A percentile compares a stretch with the other conserved stretches of the same genome.
Evolutionary conservation across 2,113 vertebrate species (phyloP).

Genomic region (Rhinopomastus cyanomelas): DNA sequence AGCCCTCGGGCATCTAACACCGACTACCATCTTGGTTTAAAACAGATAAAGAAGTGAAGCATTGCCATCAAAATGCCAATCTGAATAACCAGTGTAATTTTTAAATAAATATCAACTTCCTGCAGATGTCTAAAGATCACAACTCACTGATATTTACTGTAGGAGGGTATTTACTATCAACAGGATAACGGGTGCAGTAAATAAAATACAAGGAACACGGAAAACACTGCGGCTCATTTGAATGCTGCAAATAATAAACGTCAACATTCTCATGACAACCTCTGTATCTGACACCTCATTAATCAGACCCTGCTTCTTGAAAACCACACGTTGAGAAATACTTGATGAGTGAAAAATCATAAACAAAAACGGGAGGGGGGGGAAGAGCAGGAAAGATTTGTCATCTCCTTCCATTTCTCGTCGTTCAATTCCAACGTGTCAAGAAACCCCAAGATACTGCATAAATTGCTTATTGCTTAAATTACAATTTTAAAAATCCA

Average conservation of each 20-base stretch:
- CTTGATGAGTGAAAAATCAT: constrained; percentile 32
- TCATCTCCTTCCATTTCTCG: constrained; percentile 20
- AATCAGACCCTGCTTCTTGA: constrained; percentile 53
- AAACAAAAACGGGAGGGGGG: neutral
- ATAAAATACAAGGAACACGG: neutral
- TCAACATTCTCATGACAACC: constrained; percentile 13
- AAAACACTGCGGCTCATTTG: constrained; percentile 11
- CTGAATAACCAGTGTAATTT: neutral
- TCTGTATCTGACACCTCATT: constrained; percentile 54
- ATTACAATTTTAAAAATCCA: constrained; percentile 70
- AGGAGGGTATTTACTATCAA: neutral
- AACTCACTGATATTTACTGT: neutral
- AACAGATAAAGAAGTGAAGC: neutral
- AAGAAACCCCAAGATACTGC: constrained; percentile 57
- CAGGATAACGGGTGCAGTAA: neutral
- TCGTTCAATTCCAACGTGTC: constrained; percentile 31
- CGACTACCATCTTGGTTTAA: neutral
- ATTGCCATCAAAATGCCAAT: neutral
- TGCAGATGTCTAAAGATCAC: neutral
- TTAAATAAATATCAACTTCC: neutral
- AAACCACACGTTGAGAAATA: constrained; percentile 30
- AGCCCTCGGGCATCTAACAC: neutral
- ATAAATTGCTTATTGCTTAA: constrained; percentile 64
- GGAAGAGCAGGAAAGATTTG: neutral
- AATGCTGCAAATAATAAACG: constrained; percentile 33